Conservation (phyloP, 2,113 vertebrate genomes). For the Perca schrenkii region DNA sequence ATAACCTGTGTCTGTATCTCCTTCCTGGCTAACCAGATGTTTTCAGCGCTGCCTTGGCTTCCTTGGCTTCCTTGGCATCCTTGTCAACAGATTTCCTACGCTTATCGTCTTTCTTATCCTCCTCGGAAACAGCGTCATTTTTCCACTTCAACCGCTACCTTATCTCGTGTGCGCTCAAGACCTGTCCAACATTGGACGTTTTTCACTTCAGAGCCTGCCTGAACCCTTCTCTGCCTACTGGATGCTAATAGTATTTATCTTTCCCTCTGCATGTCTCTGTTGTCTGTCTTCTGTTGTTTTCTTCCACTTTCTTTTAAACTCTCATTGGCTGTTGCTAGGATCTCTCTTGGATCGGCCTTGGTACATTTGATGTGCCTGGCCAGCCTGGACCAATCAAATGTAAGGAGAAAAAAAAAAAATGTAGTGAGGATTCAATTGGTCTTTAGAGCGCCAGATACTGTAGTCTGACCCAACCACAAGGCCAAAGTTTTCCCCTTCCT, state of each 20-base stretch:
- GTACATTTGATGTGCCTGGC: not conserved
- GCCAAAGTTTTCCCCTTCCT: conserved; percentile 12
- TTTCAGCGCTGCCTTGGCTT: not conserved
- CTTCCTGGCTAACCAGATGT: not conserved
- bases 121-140: conserved; percentile 10
- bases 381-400: not conserved
- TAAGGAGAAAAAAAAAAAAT: not conserved
- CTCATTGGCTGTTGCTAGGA: not conserved
- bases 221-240: not conserved
- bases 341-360: not conserved
- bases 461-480: not conserved
- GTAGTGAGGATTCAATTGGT: not conserved
- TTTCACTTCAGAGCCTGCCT: conserved; percentile 19
- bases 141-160: conserved; percentile 26
- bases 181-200: conserved; percentile 9
- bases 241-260: conserved; percentile 15
- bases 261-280: not conserved
- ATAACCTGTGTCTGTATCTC: not conserved
- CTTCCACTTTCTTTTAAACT: conserved; percentile 21
- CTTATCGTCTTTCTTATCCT: conserved; percentile 17
- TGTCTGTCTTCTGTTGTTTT: conserved; percentile 10
- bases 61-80: not conserved
- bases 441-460: not conserved
- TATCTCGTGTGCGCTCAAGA: not conserved
- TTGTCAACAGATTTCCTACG: conserved; percentile 13